These are phyloP conservation scores for Acholoe squamosa DNA, from an alignment of 2,888 invertebrate genomes.

Conservation along the genomic window DNA sequence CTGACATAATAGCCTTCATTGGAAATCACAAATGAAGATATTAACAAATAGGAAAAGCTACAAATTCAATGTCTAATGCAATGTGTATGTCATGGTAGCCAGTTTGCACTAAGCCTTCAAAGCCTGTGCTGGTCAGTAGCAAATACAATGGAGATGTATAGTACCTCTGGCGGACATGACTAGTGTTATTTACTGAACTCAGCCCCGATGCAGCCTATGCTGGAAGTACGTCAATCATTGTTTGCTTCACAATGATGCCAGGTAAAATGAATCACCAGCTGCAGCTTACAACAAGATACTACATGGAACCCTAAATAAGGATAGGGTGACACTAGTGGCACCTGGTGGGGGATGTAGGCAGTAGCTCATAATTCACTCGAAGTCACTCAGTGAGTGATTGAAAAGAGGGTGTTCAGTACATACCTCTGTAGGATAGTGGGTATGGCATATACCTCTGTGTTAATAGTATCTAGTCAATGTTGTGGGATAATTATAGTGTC, in stretches of 20 bases:
- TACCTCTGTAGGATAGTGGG: too few relatives aligned
- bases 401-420: too few relatives aligned
- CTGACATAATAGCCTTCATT: too few relatives aligned
- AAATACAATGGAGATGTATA: constrained; percentile 11
- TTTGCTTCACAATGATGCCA: not conserved
- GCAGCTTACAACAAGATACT: not conserved
- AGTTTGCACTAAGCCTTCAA: not conserved
- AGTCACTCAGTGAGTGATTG: too few relatives aligned
- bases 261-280: not conserved
- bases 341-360: not conserved
- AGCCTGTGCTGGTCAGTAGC: not conserved
- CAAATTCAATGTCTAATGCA: too few relatives aligned
- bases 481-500: too few relatives aligned
- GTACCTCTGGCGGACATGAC: not conserved
- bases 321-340: not conserved
- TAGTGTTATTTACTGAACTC: not conserved
- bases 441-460: too few relatives aligned
- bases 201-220: not conserved
- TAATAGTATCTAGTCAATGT: too few relatives aligned
- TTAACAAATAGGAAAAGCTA: too few relatives aligned
- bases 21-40: too few relatives aligned
- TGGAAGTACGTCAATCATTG: not conserved
- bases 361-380: too few relatives aligned
- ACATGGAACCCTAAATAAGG: not conserved
- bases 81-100: not conserved